phyloP scores from a whole-genome alignment of 2,113 vertebrate species.

The human region GRCh38 chr13:89073001-89073500 shows the following conservation, averaged over 20 bases:
- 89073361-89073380: neutral
- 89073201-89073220: neutral
- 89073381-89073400: neutral
- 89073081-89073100: neutral
- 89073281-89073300: conserved; percentile 11
- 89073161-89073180: neutral
- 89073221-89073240: neutral
- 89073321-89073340: neutral
- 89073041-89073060: neutral
- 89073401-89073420: neutral
- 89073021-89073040: neutral
- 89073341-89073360: neutral
- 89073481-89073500: neutral
- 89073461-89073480: neutral
- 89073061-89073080: neutral
- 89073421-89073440: neutral
- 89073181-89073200: neutral
- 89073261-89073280: neutral
- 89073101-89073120: neutral
- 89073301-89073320: neutral
- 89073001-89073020: neutral
- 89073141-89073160: neutral
- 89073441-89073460: neutral
- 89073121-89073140: neutral
- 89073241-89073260: neutral